Percentiles rank a stretch among this genome's conserved stretches.
These are phyloP conservation scores for Scophthalmus maximus DNA, from an alignment of 2,113 vertebrate species.

Conservation along the genomic window DNA sequence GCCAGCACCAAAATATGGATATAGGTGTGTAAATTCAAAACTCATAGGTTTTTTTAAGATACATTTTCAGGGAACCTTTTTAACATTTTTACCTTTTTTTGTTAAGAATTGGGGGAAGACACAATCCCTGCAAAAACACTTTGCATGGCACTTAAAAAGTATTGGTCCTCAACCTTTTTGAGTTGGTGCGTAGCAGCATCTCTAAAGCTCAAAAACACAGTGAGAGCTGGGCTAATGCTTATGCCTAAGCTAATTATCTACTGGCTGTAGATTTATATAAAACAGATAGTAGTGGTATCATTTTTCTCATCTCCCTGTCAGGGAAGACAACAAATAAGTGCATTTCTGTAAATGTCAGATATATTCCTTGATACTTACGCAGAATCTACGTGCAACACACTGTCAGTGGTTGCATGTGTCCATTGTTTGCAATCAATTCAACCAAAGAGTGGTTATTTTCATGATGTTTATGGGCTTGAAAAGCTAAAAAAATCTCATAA, in stretches of 20 bases:
- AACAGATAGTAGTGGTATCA: not conserved
- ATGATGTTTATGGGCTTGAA: not conserved
- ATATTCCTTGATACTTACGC: not conserved
- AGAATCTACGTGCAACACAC: too few species aligned
- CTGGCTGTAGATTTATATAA: not conserved
- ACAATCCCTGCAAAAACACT: not conserved
- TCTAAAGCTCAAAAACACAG: not conserved
- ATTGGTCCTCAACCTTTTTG: not conserved
- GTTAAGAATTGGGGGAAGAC: too few species aligned
- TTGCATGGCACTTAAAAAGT: not conserved
- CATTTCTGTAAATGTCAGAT: conserved; percentile 3
- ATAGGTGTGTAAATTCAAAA: not conserved
- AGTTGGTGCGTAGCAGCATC: not conserved
- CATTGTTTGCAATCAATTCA: not conserved
- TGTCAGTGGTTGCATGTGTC: not conserved
- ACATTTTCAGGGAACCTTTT: too few species aligned
- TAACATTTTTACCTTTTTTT: too few species aligned
- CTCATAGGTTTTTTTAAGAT: too few species aligned
- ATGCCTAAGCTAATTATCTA: not conserved
- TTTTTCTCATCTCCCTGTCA: not conserved
- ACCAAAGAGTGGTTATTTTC: not conserved
- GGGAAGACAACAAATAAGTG: not conserved
- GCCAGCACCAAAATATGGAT: not conserved
- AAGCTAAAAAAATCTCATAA: not conserved
- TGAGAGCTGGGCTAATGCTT: not conserved